These are phyloP conservation scores for Papilio helenus DNA, from an alignment of 1,140 invertebrate genomes.

Conservation along the genomic window DNA sequence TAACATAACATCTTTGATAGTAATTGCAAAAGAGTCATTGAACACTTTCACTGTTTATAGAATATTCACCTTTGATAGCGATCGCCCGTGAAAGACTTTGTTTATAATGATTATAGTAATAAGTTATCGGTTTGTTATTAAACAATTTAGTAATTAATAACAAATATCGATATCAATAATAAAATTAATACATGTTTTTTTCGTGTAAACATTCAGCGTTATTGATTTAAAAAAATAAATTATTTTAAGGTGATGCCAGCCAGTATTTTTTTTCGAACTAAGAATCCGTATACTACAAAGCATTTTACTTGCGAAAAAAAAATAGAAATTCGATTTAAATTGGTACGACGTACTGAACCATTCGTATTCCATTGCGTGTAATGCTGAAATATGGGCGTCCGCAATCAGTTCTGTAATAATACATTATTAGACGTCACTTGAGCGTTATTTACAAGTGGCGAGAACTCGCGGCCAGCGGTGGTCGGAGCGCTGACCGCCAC, in stretches of 20 bases:
- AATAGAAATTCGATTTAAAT: neutral
- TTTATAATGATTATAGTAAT: conserved; percentile 9
- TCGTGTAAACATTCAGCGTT: neutral
- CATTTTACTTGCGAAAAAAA: neutral
- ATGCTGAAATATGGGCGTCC: conserved; percentile 28
- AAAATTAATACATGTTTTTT: neutral
- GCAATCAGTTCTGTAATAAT: conserved; percentile 36
- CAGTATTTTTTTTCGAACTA: too few species aligned
- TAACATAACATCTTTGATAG: too few species aligned
- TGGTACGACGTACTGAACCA: neutral
- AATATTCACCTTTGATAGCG: conserved; percentile 31
- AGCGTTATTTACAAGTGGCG: conserved; percentile 34
- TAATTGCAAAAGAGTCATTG: neutral
- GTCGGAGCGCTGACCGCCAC: conserved; percentile 27
- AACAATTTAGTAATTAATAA: conserved; percentile 15
- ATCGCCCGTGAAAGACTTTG: conserved; percentile 31
- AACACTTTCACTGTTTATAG: conserved; percentile 28
- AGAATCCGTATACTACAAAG: too few species aligned
- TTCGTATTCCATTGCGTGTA: conserved; percentile 5
- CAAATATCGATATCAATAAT: neutral
- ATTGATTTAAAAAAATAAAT: too few species aligned
- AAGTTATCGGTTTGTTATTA: conserved; percentile 11
- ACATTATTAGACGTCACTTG: conserved; percentile 37
- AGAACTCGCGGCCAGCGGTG: neutral
- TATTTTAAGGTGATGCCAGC: too few species aligned